Evolutionary conservation across 2,113 vertebrate species (phyloP).

Genomic region (Glaucomys volans): DNA sequence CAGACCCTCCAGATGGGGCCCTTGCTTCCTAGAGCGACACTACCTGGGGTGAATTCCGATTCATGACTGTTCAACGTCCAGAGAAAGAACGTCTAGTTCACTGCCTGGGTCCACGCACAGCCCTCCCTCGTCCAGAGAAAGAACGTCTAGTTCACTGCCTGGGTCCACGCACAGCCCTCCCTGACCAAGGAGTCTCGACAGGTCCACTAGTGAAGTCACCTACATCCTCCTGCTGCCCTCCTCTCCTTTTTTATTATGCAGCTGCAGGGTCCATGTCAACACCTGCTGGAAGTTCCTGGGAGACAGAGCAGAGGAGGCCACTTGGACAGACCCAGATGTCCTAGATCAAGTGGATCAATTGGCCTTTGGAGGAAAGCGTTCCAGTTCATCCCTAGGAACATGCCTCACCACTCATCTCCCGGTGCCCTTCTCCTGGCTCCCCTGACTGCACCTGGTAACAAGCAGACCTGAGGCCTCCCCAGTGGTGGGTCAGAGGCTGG

Average conservation of each 20-base stretch:
- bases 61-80: accelerated
- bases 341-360: not conserved
- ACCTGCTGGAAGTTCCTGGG: not conserved
- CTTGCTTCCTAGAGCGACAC: too few species aligned
- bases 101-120: not conserved
- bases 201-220: too few species aligned
- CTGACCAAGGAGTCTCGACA: not conserved
- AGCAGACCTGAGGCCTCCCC: too few species aligned
- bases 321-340: not conserved
- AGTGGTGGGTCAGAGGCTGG: too few species aligned
- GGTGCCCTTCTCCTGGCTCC: too few species aligned
- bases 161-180: not conserved
- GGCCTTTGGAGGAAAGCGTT: not conserved
- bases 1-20: too few species aligned
- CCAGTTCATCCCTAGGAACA: too few species aligned
- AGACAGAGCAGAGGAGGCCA: not conserved
- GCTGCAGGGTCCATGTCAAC: not conserved
- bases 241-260: not conserved
- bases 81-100: not conserved
- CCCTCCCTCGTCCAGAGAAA: not conserved
- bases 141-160: not conserved
- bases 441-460: too few species aligned
- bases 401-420: too few species aligned
- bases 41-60: not conserved
- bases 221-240: too few species aligned